Percentiles rank a stretch among this genome's conserved stretches.
Conservation (phyloP, 2,113 vertebrate genomes). For the Camelus dromedarius region DNA sequence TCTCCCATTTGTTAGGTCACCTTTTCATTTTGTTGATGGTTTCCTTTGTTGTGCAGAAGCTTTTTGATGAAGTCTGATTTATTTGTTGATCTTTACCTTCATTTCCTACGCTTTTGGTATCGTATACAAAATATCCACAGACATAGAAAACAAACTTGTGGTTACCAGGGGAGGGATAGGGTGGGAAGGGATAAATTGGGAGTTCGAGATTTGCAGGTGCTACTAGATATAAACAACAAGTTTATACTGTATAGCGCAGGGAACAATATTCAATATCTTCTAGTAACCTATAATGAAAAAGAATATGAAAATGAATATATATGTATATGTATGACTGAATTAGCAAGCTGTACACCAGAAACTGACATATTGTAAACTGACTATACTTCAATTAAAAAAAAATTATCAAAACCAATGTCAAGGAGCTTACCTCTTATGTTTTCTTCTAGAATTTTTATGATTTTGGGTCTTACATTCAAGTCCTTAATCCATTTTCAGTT, state of each 20-base stretch:
- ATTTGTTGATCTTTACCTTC: neutral
- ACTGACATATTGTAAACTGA: too few relatives aligned
- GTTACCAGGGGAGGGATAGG: too few relatives aligned
- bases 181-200: too few relatives aligned
- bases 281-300: too few relatives aligned
- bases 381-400: neutral
- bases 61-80: neutral
- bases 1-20: neutral
- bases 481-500: neutral
- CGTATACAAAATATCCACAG: neutral
- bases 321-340: too few relatives aligned
- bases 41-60: neutral
- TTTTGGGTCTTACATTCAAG: neutral
- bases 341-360: too few relatives aligned
- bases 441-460: neutral
- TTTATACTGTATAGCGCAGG: too few relatives aligned
- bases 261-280: too few relatives aligned
- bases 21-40: neutral
- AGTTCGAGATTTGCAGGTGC: too few relatives aligned
- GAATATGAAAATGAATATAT: too few relatives aligned
- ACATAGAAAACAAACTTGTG: too few relatives aligned
- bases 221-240: too few relatives aligned
- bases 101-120: neutral
- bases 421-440: neutral
- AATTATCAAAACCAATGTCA: neutral